Evolutionary conservation across 2,113 vertebrate genomes (phyloP).

Genomic region (Phalacrocorax brasilianus): DNA sequence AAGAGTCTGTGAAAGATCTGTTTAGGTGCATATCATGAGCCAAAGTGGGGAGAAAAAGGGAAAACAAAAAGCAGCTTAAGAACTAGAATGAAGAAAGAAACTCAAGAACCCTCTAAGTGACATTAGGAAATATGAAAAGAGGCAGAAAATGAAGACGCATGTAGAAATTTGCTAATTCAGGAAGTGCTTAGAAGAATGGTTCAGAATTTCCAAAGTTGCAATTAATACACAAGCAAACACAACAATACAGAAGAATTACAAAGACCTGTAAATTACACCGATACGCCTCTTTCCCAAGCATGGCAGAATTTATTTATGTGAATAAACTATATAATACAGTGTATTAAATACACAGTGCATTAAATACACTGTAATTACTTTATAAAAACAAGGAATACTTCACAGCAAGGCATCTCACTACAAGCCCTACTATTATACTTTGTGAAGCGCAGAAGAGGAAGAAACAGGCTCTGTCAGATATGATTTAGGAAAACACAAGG

Average conservation of each 20-base stretch:
- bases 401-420: conserved; percentile 25
- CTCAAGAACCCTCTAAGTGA: neutral
- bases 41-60: neutral
- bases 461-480: neutral
- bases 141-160: neutral
- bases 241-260: neutral
- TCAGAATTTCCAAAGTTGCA: neutral
- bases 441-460: neutral
- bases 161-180: neutral
- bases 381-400: conserved; percentile 43
- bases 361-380: conserved; percentile 41
- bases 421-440: conserved; percentile 10
- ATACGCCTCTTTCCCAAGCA: neutral
- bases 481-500: neutral
- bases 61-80: conserved; percentile 15
- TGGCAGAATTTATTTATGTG: neutral
- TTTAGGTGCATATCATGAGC: neutral
- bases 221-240: neutral
- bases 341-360: conserved; percentile 3
- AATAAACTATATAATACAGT: neutral
- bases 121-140: neutral
- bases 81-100: neutral
- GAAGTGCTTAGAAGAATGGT: neutral
- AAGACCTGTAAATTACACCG: neutral
- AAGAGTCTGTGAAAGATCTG: conserved; percentile 44